Percentiles rank a stretch among this genome's conserved stretches.
phyloP scores from a whole-genome alignment of 2,797 vertebrate species.

The Sarcophilus harrisii region DNA sequence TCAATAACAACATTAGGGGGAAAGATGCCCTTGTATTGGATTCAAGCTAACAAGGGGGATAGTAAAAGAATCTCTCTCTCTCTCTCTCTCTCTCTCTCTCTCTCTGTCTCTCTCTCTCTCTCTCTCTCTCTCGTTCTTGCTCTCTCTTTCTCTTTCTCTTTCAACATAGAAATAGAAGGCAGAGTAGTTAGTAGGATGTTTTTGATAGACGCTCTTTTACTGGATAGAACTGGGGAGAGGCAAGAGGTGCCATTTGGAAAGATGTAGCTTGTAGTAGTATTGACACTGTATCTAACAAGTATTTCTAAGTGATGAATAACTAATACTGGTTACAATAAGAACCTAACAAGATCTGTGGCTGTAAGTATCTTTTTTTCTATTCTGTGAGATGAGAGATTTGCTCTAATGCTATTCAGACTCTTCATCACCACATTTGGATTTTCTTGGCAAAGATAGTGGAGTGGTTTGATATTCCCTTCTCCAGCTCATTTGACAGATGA shows the following conservation, averaged over 20 bases:
- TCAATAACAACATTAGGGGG: background rate
- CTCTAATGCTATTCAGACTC: background rate
- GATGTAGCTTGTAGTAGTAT: background rate
- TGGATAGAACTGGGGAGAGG: background rate
- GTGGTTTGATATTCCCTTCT: background rate
- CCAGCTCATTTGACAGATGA: background rate
- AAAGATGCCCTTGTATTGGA: background rate
- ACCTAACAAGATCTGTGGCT: background rate
- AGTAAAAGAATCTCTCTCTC: constrained; percentile 25
- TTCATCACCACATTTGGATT: background rate
- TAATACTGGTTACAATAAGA: background rate
- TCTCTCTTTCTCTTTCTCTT: constrained; percentile 10
- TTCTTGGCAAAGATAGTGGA: background rate
- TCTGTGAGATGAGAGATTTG: background rate
- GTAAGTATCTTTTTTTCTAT: background rate
- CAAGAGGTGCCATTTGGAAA: background rate
- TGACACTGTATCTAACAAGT: background rate
- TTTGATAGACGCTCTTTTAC: background rate
- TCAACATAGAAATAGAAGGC: background rate
- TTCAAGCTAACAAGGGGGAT: constrained; percentile 46
- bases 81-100: no score
- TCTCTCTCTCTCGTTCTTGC: background rate
- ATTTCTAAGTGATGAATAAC: background rate
- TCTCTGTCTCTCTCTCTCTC: background rate
- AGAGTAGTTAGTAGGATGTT: background rate